Base-by-base conservation (phyloP, 2,797 vertebrate species). In the Cynopterus sphinx region DNA sequence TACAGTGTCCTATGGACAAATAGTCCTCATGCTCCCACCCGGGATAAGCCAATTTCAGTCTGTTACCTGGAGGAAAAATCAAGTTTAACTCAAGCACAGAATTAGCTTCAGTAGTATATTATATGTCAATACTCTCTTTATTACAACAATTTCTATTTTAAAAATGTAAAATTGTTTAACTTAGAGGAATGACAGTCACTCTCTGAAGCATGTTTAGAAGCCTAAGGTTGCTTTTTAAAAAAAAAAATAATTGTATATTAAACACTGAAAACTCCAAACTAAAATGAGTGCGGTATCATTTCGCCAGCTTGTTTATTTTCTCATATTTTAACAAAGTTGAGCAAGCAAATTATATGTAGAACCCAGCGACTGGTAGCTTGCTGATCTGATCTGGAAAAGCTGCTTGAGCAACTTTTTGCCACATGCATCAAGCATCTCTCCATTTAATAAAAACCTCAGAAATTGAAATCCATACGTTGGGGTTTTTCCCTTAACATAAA, bases 11-110 rank as follows among this genome's bases (percentile, higher is more conserved):
- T n/a, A 15, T 0, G 17, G 22, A 55, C 16, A 49, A n/a, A 2
- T 1, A 0, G 1, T 24, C 78, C 41, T 3, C 28, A 10, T 15
- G 17, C 12, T 57, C 21, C 75, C 22, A 15, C 3, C 4, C 22
- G 17, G 31, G 22, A 59, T 17, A 61, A 94, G 61, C 9, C 70
- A 36, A 36, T 68, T 75, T 49, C 51, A 22, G 2, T 5, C n/a
- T 15, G 5, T 28, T 31, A 55, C 49, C 71, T 26, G 41, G 31
- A 87, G 13, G 31, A 55, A 74, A 78, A 82, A 46, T 16, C 28
- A 87, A 74, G 16, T 53, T 24, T 53, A 71, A 81, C 41, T 57
- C 41, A 57, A 84, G 46, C 39, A 57, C n/a, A 39, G 71, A 94
- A 77, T 65, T 57, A 63, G 19, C 39, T n/a, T 31, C 6, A 51